Base-by-base conservation (phyloP, 2,888 invertebrate genomes). In the Phalangium opilio region DNA sequence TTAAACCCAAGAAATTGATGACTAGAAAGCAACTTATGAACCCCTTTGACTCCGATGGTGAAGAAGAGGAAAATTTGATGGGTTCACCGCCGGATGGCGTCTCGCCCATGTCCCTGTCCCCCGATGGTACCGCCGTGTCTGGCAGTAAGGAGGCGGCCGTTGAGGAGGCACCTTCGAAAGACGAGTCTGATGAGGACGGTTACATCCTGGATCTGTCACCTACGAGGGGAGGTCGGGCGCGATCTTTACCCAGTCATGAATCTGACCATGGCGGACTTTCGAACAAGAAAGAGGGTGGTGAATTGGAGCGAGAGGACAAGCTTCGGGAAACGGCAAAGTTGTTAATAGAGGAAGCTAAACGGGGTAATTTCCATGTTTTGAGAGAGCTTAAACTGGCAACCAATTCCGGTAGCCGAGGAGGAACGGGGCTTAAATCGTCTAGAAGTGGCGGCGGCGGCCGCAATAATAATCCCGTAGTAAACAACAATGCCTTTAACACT, bases 1-100 rank as follows among this genome's bases (percentile, higher is more conserved):
- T n/a, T n/a, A 46, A 45, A 27, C 50, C 50, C 8, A 52, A 46
- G 10, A 52, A 53, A 43, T 69, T 86, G 57, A 86, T 87, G 85
- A 86, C 86, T 1, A 75, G 84, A 55, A 77, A 84, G 46, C 84
- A 87, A 65, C 70, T 84, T 54, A 79, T 79, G 5, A 87, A 90
- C 70, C 89, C 89, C 0, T 86, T 89, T 67, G 87, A 85, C 43
- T 87, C 87, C 21, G 86, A 87, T 60, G 86, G 86, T 17, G 83
- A 83, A 49, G 71, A 69, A 41, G 81, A 83, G 5, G 38, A 38
- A n/a, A 18, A 38, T 17, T 14, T 38, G 14, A n/a, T 18, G 18
- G 38, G 15, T 38, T 14, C 15, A 2, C 15, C 15, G 10, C 35
- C 12, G 14, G n/a, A n/a, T n/a, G 4, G 27, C 27, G 27, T 27